phyloP scores from a whole-genome alignment of 2,888 invertebrate genomes.

The Colostygia pectinataria region DNA sequence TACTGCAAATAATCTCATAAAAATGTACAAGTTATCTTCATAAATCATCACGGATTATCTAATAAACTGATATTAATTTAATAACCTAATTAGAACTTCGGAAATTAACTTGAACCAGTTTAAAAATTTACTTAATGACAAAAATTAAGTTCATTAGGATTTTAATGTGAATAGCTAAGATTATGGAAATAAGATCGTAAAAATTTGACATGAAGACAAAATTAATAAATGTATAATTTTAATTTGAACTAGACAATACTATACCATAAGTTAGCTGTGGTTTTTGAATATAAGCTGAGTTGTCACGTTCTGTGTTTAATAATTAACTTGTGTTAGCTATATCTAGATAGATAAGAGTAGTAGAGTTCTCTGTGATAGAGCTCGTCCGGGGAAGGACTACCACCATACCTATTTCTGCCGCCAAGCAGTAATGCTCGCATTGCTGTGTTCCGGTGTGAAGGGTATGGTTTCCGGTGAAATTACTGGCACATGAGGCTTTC shows the following conservation, averaged over 20 bases:
- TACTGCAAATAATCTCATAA: conserved; percentile 9
- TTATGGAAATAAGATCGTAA: conserved; percentile 28
- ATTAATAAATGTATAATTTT: conserved; percentile 1
- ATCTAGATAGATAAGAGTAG: too few relatives aligned
- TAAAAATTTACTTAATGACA: conserved; percentile 18
- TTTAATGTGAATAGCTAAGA: conserved; percentile 27
- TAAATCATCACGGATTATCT: conserved; percentile 16
- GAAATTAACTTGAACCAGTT: conserved; percentile 11
- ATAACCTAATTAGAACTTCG: conserved; percentile 19
- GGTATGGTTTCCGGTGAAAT: too few relatives aligned
- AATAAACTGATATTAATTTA: conserved; percentile 20
- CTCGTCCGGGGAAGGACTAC: too few relatives aligned
- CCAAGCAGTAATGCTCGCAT: too few relatives aligned
- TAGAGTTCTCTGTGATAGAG: too few relatives aligned
- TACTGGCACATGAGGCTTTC: too few relatives aligned
- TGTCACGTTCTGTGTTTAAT: background rate
- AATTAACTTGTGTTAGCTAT: too few relatives aligned
- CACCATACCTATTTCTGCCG: too few relatives aligned
- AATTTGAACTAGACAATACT: too few relatives aligned
- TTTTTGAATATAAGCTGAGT: too few relatives aligned
- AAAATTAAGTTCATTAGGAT: conserved; percentile 19
- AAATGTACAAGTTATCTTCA: conserved; percentile 5
- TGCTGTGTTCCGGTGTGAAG: too few relatives aligned
- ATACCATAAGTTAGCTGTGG: background rate
- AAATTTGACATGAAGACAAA: conserved; percentile 12